Conservation (phyloP, 2,888 invertebrate genomes). For the Invenusta paracnida region DNA sequence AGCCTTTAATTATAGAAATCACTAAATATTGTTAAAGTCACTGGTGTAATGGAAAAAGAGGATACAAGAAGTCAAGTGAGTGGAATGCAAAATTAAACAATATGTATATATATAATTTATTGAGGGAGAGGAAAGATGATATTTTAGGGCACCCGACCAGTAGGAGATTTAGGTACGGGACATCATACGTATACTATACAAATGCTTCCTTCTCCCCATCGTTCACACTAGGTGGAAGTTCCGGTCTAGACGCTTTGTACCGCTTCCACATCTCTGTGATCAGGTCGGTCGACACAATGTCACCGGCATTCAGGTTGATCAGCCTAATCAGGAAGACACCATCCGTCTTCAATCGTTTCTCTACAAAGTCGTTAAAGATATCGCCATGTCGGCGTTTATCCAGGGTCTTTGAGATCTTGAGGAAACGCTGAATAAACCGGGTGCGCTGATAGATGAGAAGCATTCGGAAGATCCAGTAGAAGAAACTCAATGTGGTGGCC, state of each 20-base stretch:
- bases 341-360: neutral
- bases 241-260: neutral
- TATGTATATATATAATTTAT: too few relatives aligned
- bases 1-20: too few relatives aligned
- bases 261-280: constrained; percentile 6
- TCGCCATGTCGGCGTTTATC: neutral
- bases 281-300: neutral
- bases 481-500: constrained; percentile 28
- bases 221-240: neutral
- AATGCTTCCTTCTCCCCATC: neutral
- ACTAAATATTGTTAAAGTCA: too few relatives aligned
- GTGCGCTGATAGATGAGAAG: neutral
- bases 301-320: neutral
- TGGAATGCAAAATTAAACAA: too few relatives aligned
- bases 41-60: too few relatives aligned
- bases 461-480: constrained; percentile 36
- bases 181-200: too few relatives aligned
- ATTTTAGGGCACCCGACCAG: too few relatives aligned
- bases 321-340: constrained; percentile 4
- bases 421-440: neutral
- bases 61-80: too few relatives aligned
- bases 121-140: too few relatives aligned
- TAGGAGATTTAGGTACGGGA: too few relatives aligned
- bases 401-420: neutral
- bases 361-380: neutral